Conservation (phyloP, 2,888 invertebrate genomes). For the Lasioglossum lativentre region DNA sequence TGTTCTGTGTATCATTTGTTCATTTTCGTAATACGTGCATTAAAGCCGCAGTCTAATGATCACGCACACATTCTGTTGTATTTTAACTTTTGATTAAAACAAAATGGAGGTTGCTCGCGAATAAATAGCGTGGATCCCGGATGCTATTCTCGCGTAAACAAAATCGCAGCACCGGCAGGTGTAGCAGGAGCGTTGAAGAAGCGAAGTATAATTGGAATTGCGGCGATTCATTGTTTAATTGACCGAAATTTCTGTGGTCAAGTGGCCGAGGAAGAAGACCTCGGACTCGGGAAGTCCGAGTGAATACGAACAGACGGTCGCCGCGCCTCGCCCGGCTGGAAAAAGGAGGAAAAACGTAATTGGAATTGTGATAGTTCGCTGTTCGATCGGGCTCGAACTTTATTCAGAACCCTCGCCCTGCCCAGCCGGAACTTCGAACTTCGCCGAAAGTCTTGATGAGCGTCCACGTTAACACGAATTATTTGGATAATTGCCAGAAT, state of each 20-base stretch:
- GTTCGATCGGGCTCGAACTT: constrained; percentile 45
- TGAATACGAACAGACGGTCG: not conserved
- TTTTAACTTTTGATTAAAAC: not conserved
- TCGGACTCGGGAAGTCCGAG: constrained; percentile 9
- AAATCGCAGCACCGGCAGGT: not conserved
- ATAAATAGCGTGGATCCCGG: not conserved
- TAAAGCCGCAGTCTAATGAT: not conserved
- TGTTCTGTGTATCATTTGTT: not conserved
- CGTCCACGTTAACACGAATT: constrained; percentile 52
- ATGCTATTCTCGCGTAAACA: not conserved
- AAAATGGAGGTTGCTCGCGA: not conserved
- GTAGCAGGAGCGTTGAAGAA: not conserved
- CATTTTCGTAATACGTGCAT: not conserved
- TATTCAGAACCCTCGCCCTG: constrained; percentile 7
- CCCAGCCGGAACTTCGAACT: constrained; percentile 39
- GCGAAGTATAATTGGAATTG: not conserved
- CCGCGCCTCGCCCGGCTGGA: not conserved
- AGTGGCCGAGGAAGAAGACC: not conserved
- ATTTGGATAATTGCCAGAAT: constrained; percentile 57
- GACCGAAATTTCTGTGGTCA: constrained; percentile 13
- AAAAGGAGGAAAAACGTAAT: constrained; percentile 16
- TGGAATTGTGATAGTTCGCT: constrained; percentile 32
- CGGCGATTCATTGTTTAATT: constrained; percentile 18
- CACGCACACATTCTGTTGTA: not conserved
- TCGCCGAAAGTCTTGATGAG: constrained; percentile 47